Percentiles rank a stretch among this genome's conserved stretches.
Evolutionary conservation across 2,113 vertebrate species (phyloP).

Genomic region (Pipa parva): DNA sequence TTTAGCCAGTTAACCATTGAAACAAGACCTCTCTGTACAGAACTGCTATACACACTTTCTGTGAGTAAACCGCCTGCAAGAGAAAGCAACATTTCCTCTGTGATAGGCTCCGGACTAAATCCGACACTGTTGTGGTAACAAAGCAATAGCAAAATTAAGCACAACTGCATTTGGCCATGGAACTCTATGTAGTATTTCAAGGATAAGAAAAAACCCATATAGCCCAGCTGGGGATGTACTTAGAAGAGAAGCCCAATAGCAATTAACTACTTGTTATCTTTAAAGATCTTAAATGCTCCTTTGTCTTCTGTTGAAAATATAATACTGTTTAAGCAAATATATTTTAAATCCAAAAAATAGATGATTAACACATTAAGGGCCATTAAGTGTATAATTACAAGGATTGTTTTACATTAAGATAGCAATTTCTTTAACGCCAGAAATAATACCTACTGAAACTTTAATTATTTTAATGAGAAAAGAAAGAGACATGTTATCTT

Average conservation of each 20-base stretch:
- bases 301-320: conserved; percentile 64
- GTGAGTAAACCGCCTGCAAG: too few species aligned
- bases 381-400: conserved; percentile 79
- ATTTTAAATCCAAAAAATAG: conserved; percentile 73
- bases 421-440: conserved; percentile 75
- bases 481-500: conserved; percentile 77
- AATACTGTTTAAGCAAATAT: conserved; percentile 67
- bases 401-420: conserved; percentile 75
- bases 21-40: too few species aligned
- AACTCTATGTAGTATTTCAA: not conserved
- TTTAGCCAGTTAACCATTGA: too few species aligned
- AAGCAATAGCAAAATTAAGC: not conserved
- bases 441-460: conserved; percentile 79
- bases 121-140: too few species aligned
- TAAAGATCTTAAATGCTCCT: conserved; percentile 15
- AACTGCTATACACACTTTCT: too few species aligned
- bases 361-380: conserved; percentile 76
- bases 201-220: not conserved
- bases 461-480: conserved; percentile 83
- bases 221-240: conserved; percentile 12
- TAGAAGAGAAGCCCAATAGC: conserved; percentile 11
- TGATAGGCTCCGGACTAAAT: too few species aligned
- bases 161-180: not conserved
- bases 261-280: conserved; percentile 17
- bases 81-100: too few species aligned